These are phyloP conservation scores for Heliconius himera DNA, from an alignment of 1,140 invertebrate genomes.

Conservation along the genomic window DNA sequence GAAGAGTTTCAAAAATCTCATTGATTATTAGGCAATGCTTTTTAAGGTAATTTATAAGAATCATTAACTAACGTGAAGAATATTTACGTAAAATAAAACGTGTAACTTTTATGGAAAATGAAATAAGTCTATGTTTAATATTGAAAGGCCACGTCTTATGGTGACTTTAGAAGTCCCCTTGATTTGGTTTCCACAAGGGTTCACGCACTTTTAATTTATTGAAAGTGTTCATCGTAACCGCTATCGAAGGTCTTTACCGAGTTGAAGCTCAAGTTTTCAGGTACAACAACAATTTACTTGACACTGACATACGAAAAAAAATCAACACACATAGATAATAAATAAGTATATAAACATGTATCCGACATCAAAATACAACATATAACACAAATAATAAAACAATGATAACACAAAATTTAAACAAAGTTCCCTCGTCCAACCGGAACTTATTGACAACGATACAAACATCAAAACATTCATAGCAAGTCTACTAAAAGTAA, in stretches of 20 bases:
- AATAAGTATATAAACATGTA: conserved; percentile 3
- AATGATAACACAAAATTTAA: conserved; percentile 40
- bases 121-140: conserved; percentile 16
- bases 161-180: conserved; percentile 74
- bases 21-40: too few species aligned
- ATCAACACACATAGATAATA: background rate
- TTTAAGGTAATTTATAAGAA: too few species aligned
- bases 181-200: conserved; percentile 79
- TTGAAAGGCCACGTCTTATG: conserved; percentile 64
- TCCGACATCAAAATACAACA: conserved; percentile 14
- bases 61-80: too few species aligned
- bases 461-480: conserved; percentile 74
- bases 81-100: background rate
- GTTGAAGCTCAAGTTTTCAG: conserved; percentile 2
- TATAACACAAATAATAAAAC: conserved; percentile 40
- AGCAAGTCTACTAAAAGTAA: conserved; percentile 72
- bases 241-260: conserved; percentile 62
- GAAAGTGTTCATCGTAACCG: conserved; percentile 59
- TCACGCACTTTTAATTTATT: background rate
- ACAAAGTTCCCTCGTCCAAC: conserved; percentile 56
- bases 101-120: conserved; percentile 33
- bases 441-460: conserved; percentile 60
- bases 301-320: conserved; percentile 3
- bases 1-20: too few species aligned
- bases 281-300: conserved; percentile 7